phyloP scores from a whole-genome alignment of 2,113 vertebrate species.

The Melanocharis versteri region DNA sequence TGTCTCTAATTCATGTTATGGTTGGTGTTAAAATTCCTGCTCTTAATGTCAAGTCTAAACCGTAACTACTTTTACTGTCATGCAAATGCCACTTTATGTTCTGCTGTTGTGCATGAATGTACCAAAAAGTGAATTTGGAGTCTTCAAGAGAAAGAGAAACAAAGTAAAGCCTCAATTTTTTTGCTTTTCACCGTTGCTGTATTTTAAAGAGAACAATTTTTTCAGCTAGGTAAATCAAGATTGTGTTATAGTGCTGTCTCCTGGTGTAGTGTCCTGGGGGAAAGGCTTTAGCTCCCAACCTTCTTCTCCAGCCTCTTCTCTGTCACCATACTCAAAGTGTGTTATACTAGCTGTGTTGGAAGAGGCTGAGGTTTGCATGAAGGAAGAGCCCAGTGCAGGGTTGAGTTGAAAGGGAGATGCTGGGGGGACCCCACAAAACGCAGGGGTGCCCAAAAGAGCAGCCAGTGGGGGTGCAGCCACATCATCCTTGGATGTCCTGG shows the following conservation, averaged over 20 bases:
- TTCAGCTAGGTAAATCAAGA: background rate
- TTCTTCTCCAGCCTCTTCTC: background rate
- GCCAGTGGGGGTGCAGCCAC: fast-evolving
- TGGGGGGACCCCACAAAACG: background rate
- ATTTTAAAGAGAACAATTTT: background rate
- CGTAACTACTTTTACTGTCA: background rate
- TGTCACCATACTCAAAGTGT: fast-evolving
- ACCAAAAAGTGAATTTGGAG: background rate
- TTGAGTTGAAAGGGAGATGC: background rate
- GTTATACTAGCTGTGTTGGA: background rate
- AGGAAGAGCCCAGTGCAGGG: background rate
- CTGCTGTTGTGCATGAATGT: background rate
- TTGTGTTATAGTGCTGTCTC: background rate
- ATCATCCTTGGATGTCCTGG: background rate
- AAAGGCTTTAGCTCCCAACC: background rate
- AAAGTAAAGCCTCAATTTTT: background rate
- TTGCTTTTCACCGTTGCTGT: background rate
- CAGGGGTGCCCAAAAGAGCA: background rate
- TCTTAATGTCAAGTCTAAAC: background rate
- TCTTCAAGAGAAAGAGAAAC: background rate
- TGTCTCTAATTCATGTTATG: background rate
- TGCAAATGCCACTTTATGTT: background rate
- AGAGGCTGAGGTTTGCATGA: background rate
- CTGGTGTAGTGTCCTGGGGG: background rate
- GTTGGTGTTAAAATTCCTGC: background rate